Evolutionary conservation across 1,140 invertebrate genomes (phyloP).

Genomic region (Drosophila kohkoa): DNA sequence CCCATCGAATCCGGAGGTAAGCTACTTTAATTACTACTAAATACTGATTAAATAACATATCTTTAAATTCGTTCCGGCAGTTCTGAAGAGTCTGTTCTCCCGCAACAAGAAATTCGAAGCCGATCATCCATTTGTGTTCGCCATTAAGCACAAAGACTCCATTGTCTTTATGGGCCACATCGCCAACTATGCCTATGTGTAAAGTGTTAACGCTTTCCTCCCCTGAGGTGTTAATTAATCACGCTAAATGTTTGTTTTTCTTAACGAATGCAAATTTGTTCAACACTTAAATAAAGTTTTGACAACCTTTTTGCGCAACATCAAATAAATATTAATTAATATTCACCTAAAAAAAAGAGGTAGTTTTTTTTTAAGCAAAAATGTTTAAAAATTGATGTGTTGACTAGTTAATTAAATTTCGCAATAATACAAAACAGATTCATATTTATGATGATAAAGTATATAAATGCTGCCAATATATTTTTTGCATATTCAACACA

Average conservation of each 20-base stretch:
- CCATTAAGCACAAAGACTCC: slow-evolving; percentile 73
- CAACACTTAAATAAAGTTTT: slow-evolving; percentile 39
- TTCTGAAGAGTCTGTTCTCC: slow-evolving; percentile 73
- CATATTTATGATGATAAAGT: too few species aligned
- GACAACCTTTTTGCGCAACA: slow-evolving; percentile 14
- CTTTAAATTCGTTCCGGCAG: slow-evolving; percentile 34
- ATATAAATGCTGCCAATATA: too few species aligned
- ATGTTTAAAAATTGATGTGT: too few species aligned
- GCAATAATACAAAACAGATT: too few species aligned
- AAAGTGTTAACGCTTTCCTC: not conserved
- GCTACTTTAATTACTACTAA: not conserved
- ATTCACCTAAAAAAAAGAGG: not conserved
- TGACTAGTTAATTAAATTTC: too few species aligned
- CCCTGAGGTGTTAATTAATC: slow-evolving; percentile 37
- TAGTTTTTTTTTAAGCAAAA: not conserved
- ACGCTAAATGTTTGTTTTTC: slow-evolving; percentile 32
- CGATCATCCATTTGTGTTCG: slow-evolving; percentile 79
- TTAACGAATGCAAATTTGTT: slow-evolving; percentile 43
- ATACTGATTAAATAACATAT: not conserved
- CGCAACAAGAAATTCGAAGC: slow-evolving; percentile 76
- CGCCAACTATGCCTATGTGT: slow-evolving; percentile 79
- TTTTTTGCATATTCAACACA: too few species aligned
- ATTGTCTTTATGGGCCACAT: slow-evolving; percentile 79
- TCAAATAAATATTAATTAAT: slow-evolving; percentile 24
- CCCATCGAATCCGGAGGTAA: slow-evolving; percentile 86